Base-by-base conservation (phyloP, 2,113 vertebrate species). In the Orientallactaga bullata region DNA sequence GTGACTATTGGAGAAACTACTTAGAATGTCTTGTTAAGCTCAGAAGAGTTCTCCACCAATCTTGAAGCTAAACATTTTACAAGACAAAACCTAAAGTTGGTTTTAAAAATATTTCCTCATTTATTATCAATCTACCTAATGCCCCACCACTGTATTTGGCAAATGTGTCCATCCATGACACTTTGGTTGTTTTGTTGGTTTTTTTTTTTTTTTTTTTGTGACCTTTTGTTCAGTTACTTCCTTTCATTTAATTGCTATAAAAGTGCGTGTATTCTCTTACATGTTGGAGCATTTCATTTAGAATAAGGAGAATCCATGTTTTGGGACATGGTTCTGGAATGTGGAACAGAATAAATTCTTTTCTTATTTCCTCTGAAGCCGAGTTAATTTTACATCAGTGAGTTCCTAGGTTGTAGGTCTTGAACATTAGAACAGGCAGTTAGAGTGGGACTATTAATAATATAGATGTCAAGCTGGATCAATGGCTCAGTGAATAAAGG, bases 361-460 rank as follows among this genome's bases (percentile, higher is more conserved):
- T 55, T 51, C 12, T 51, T 55, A 55, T 55, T 55, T 55, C 55
- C 10, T 55, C 55, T 55, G 55, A 55, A 55, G 55, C 10, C 7
- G 15, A 55, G 55, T 55, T 11, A 55, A 55, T 55, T 55, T 55
- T 12, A 55, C 55, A 26, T 30, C 28, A 47, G 21, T 63, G 47
- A 30, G 11, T 84, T 79, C n/a, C 84, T 83, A 47, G 28, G 21
- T 79, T 76, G 32, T 15, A 90, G 9, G 20, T 80, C 11, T 11
- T 84, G 20, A 79, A 63, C 84, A 90, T 79, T 85, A 85, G 47
- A 88, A 63, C 60, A 80, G 16, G 13, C 21, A 66, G 2, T 72
- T 87, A 73, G 63, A n/a, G n/a, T 61, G 60, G 79, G 51, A 94
- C 73, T 60, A 78, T 83, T 72, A 89, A 78, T 26, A 66, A 83